Conservation (phyloP, 2,113 vertebrate genomes). For the Larimichthys crocea region DNA sequence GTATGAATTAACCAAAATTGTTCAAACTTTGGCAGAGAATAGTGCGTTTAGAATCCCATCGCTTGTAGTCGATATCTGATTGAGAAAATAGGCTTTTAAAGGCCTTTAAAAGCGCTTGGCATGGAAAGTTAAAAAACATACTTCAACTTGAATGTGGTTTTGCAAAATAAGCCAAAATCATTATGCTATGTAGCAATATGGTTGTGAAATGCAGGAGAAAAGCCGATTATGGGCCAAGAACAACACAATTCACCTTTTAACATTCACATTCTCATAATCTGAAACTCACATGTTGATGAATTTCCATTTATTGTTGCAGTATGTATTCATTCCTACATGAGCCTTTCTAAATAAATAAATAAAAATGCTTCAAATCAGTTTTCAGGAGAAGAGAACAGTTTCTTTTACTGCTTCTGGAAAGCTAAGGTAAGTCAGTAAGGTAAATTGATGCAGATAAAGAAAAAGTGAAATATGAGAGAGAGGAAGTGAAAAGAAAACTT, state of each 20-base stretch:
- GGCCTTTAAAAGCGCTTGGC: background rate
- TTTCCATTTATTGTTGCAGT: background rate
- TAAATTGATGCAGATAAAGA: background rate
- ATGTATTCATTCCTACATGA: background rate
- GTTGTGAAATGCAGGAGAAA: slow-evolving; percentile 18
- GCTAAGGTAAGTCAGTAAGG: background rate
- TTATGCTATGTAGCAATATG: slow-evolving; percentile 15
- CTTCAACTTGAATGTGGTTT: slow-evolving; percentile 28
- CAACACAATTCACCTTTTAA: slow-evolving; percentile 3
- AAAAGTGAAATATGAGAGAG: background rate
- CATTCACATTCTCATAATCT: slow-evolving; percentile 1
- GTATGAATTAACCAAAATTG: slow-evolving; percentile 13
- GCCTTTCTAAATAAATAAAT: background rate
- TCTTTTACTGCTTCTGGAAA: background rate
- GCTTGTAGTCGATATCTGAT: background rate
- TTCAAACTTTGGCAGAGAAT: background rate
- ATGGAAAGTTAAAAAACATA: background rate
- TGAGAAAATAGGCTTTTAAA: background rate
- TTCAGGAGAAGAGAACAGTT: background rate
- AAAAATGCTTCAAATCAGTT: background rate
- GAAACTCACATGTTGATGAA: background rate
- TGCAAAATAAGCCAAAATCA: slow-evolving; percentile 40
- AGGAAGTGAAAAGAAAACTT: background rate
- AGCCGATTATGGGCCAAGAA: slow-evolving; percentile 11
- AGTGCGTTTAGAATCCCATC: background rate